A percentile compares a stretch with the other conserved stretches of the same genome.
Evolutionary conservation across 2,888 invertebrate species (phyloP).

Genomic region (Dynastes hyllus): DNA sequence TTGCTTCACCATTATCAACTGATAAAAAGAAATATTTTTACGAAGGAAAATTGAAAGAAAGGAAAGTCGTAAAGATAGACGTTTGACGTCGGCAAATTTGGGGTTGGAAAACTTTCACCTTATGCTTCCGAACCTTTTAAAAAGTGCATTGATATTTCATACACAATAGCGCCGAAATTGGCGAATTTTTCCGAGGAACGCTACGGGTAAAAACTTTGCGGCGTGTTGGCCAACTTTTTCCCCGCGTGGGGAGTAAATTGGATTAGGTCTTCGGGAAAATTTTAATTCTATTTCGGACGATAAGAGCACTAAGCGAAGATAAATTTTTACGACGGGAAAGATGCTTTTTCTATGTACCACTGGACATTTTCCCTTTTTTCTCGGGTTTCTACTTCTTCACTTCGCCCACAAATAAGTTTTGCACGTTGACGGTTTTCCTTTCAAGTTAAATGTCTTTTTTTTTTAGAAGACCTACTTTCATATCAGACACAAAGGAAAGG

Average conservation of each 20-base stretch:
- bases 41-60: not conserved
- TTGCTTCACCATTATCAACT: too few relatives aligned
- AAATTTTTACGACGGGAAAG: constrained; percentile 9
- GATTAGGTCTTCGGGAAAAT: constrained; percentile 19
- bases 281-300: constrained; percentile 20
- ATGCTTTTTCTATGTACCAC: not conserved
- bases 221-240: not conserved
- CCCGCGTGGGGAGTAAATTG: constrained; percentile 3
- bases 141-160: constrained; percentile 6
- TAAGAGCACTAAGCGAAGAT: constrained; percentile 3
- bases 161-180: constrained; percentile 8
- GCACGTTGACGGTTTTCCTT: too few relatives aligned
- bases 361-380: not conserved
- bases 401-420: too few relatives aligned
- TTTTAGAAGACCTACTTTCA: too few relatives aligned
- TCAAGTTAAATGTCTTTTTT: too few relatives aligned
- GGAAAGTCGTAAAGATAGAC: not conserved
- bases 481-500: too few relatives aligned
- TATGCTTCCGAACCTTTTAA: not conserved
- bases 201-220: not conserved
- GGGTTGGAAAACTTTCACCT: constrained; percentile 6
- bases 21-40: not conserved
- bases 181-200: not conserved
- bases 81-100: not conserved
- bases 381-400: too few relatives aligned